These are phyloP conservation scores for Scatophagus argus DNA, from an alignment of 2,113 vertebrate genomes.

Conservation along the genomic window DNA sequence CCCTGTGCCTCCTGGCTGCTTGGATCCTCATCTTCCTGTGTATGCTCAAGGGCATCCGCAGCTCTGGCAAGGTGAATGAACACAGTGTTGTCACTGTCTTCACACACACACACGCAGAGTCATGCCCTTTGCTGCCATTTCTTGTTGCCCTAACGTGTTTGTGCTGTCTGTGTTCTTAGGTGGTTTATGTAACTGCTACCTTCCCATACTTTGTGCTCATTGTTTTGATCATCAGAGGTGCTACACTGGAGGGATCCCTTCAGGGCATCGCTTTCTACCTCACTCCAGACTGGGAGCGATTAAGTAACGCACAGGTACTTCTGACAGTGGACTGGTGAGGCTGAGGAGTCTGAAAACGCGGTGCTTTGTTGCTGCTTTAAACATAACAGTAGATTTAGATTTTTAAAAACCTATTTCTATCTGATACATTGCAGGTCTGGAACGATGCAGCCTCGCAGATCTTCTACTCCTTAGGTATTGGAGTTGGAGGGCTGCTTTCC, in stretches of 20 bases:
- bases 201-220: conserved; percentile 86
- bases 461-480: conserved; percentile 88
- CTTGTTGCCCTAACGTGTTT: neutral
- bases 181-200: conserved; percentile 87
- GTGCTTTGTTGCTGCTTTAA: neutral
- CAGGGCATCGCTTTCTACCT: conserved; percentile 85
- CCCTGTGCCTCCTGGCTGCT: conserved; percentile 85
- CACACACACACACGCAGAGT: neutral
- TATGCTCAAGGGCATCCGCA: conserved; percentile 87
- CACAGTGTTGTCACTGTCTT: conserved; percentile 23
- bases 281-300: conserved; percentile 84
- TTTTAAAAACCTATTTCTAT: neutral
- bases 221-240: conserved; percentile 83
- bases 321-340: neutral
- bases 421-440: conserved; percentile 82
- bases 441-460: conserved; percentile 89
- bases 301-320: conserved; percentile 85
- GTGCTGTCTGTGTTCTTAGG: conserved; percentile 65
- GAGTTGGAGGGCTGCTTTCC: conserved; percentile 86
- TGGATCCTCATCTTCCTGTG: conserved; percentile 88
- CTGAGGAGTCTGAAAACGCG: neutral
- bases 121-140: neutral
- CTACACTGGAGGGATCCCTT: conserved; percentile 83
- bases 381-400: neutral
- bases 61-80: conserved; percentile 86